Base-by-base conservation (phyloP, 2,113 vertebrate genomes). In the Sphaerodactylus townsendi region DNA sequence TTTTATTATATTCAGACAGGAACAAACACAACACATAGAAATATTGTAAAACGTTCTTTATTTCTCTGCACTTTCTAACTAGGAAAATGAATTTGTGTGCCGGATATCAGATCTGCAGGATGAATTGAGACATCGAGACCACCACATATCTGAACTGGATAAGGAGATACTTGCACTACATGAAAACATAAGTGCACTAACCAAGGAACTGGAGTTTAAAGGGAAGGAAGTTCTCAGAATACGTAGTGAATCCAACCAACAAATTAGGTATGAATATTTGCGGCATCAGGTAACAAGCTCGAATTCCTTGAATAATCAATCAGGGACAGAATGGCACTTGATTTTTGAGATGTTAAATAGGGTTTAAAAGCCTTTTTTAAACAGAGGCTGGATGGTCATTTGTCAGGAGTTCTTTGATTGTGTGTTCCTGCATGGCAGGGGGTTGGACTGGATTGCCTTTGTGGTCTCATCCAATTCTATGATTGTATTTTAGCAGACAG, bases 151-250 rank as follows among this genome's bases (percentile, higher is more conserved):
- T 62, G 97, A 99, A 92, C 94, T 99, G 89, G 98, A 99, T 93
- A 98, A 97, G 85, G 98, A 99, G 93, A 97, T 98, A 83, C 97
- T 98, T 90, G 96, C 97, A 17, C 97, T 99, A 87, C 98, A 98
- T 86, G 98, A 99, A 93, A 99, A 98, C 86, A 98, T 99, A 94
- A 98, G 96, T 95, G 96, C 97, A 9, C 94, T 99, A 90, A 99
- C 98, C 1, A 99, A 98, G 90, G 99, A 99, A 93, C 92, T 99
- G 95, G 99, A 99, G 94, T 96, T 98, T 77, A 99, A 99, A 94
- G 99, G 98, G 85, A 99, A 99, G 88, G 98, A 99, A 95, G 97
- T 99, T 92, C 97, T 99, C 68, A 98, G 98, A 96, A 98, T 99
- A 95, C 98, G 98, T 90, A 98, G 98, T 71, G 99, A 99, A 92